A percentile compares a stretch with the other conserved stretches of the same genome.
These are phyloP conservation scores for Picus viridis DNA, from an alignment of 2,797 vertebrate genomes.

Conservation along the genomic window DNA sequence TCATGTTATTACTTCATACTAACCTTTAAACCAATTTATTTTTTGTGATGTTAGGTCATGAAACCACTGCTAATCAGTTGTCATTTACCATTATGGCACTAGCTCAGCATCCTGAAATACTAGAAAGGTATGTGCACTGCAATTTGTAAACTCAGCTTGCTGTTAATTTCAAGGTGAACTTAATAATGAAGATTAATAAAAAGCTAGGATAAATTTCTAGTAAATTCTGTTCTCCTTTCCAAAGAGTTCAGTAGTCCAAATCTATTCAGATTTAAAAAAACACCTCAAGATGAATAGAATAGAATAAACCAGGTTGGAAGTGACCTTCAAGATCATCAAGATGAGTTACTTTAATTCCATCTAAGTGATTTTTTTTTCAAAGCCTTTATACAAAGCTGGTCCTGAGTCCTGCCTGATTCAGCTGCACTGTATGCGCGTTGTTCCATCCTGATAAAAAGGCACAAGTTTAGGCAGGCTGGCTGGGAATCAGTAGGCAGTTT, in stretches of 20 bases:
- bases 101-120: slow-evolving; percentile 85
- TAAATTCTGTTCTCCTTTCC: neutral
- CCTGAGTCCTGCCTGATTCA: neutral
- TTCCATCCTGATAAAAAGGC: neutral
- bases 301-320: too few species aligned
- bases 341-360: neutral
- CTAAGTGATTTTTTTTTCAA: neutral
- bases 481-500: neutral
- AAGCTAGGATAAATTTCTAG: neutral
- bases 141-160: neutral
- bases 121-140: slow-evolving; percentile 79
- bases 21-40: neutral
- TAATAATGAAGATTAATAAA: neutral
- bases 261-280: neutral
- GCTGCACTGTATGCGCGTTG: neutral
- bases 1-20: neutral
- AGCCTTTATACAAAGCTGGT: neutral
- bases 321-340: neutral
- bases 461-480: neutral
- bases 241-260: neutral
- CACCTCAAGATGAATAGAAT: too few species aligned
- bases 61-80: slow-evolving; percentile 91
- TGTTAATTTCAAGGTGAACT: neutral
- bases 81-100: slow-evolving; percentile 90
- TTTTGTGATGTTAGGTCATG: slow-evolving; percentile 82